These are phyloP conservation scores for Nomada fabriciana DNA, from an alignment of 2,888 invertebrate species.

Conservation along the genomic window DNA sequence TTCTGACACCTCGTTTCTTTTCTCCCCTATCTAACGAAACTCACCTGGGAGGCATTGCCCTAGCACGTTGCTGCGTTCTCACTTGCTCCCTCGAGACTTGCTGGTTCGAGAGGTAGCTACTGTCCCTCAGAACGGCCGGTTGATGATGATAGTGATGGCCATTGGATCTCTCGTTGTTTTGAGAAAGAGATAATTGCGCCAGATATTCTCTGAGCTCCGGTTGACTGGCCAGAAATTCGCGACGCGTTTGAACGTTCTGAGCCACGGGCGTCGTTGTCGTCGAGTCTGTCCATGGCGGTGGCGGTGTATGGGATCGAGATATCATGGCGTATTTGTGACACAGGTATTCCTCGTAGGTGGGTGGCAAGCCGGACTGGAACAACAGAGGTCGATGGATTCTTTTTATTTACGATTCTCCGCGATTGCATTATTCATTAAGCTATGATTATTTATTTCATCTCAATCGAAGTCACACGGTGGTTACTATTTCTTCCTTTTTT, in stretches of 20 bases:
- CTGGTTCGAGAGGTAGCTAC: conserved; percentile 72
- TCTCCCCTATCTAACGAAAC: conserved; percentile 16
- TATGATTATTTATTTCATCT: too few species aligned
- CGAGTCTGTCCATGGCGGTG: conserved; percentile 82
- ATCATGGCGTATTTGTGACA: conserved; percentile 79
- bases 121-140: conserved; percentile 68
- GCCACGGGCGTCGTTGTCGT: conserved; percentile 38
- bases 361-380: conserved; percentile 81
- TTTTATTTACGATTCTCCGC: not conserved
- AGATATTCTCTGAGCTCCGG: conserved; percentile 79
- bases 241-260: conserved; percentile 68
- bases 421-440: too few species aligned
- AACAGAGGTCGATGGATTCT: not conserved
- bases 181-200: conserved; percentile 73
- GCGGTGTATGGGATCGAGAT: conserved; percentile 82
- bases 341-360: conserved; percentile 83
- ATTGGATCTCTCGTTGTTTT: conserved; percentile 58
- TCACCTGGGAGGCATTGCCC: conserved; percentile 82
- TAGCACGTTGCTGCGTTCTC: conserved; percentile 75
- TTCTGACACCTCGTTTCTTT: not conserved
- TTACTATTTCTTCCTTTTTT: too few species aligned
- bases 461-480: too few species aligned
- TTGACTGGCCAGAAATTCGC: conserved; percentile 77
- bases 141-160: conserved; percentile 64
- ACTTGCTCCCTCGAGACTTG: conserved; percentile 75